Conservation (phyloP, 2,797 vertebrate species). For the Helostoma temminkii region DNA sequence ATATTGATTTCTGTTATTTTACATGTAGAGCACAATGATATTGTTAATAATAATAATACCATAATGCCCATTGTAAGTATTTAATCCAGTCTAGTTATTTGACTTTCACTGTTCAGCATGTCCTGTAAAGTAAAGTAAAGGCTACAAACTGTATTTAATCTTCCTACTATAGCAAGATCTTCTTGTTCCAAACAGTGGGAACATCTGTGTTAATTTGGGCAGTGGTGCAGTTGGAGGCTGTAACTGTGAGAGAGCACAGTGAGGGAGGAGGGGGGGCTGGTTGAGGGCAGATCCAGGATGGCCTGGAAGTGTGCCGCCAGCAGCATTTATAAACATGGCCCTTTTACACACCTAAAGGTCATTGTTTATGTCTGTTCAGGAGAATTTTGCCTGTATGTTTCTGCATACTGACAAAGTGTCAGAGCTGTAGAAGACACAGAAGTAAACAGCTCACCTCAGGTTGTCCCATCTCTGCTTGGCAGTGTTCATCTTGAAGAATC, state of each 20-base stretch:
- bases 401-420: slow-evolving; percentile 8
- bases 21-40: no score
- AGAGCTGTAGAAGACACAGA: slow-evolving; percentile 1
- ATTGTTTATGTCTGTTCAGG: slow-evolving; percentile 69
- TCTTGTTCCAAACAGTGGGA: slow-evolving; percentile 12
- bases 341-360: slow-evolving; percentile 54
- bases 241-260: slow-evolving; percentile 48
- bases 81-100: no score
- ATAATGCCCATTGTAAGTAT: no score
- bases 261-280: slow-evolving; percentile 32
- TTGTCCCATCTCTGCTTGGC: not conserved
- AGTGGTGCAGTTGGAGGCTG: slow-evolving; percentile 27
- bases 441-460: not conserved
- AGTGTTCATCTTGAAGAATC: slow-evolving; percentile 1
- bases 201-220: slow-evolving; percentile 5
- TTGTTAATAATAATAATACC: no score
- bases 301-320: slow-evolving; percentile 77
- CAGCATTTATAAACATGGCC: slow-evolving; percentile 82
- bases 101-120: no score
- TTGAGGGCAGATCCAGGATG: slow-evolving; percentile 78
- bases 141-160: not conserved
- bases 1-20: no score
- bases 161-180: not conserved
- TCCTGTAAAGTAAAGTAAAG: no score
- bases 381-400: slow-evolving; percentile 29